A percentile compares a stretch with the other conserved stretches of the same genome.
These are phyloP conservation scores for Pollenia griseotomentosa DNA, from an alignment of 2,888 invertebrate genomes.

Conservation along the genomic window DNA sequence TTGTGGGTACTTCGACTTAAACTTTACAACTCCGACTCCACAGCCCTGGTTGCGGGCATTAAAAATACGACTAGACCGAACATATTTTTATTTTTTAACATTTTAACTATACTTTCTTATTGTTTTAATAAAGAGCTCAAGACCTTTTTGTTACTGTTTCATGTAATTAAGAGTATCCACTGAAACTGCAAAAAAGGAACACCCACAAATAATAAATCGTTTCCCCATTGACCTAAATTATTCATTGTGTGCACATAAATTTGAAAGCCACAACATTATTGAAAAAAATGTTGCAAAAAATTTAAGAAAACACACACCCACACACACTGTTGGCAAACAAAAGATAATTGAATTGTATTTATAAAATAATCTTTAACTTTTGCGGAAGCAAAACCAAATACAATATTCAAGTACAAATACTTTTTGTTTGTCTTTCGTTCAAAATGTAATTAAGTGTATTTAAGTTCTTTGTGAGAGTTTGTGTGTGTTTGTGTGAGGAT, in stretches of 20 bases:
- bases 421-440: conserved; percentile 50
- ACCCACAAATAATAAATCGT: conserved; percentile 9
- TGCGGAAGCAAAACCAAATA: conserved; percentile 25
- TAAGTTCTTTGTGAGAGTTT: neutral
- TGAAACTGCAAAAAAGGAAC: neutral
- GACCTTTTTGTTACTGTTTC: neutral
- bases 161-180: neutral
- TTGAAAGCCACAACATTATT: conserved; percentile 43
- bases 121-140: neutral
- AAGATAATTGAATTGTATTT: conserved; percentile 55
- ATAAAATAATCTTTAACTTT: conserved; percentile 34
- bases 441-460: conserved; percentile 57
- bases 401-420: conserved; percentile 45
- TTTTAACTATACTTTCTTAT: too few species aligned
- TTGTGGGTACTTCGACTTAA: too few species aligned
- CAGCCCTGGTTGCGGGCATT: too few species aligned
- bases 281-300: neutral
- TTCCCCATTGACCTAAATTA: conserved; percentile 36
- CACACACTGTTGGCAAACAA: conserved; percentile 36
- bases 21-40: too few species aligned
- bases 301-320: neutral
- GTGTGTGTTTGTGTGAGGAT: conserved; percentile 40
- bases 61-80: too few species aligned
- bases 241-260: neutral
- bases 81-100: too few species aligned